Evolutionary conservation across 2,113 vertebrate genomes (phyloP).

Genomic region (Lanius ludovicianus): DNA sequence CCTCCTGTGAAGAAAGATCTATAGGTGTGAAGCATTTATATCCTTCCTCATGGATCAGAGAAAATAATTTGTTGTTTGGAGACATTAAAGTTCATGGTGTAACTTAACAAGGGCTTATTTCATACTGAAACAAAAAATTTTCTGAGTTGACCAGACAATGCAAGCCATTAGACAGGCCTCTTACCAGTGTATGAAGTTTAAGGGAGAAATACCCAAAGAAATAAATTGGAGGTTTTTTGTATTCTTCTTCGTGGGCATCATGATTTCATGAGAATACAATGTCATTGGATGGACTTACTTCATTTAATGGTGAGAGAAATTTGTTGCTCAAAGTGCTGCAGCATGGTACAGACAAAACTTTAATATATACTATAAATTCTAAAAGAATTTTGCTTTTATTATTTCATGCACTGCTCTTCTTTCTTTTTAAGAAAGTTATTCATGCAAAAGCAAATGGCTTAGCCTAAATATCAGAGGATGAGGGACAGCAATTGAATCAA

Average conservation of each 20-base stretch:
- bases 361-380: not conserved
- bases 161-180: not conserved
- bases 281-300: not conserved
- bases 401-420: not conserved
- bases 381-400: not conserved
- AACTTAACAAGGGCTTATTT: not conserved
- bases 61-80: not conserved
- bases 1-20: not conserved
- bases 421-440: not conserved
- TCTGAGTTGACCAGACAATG: not conserved
- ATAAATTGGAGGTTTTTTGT: not conserved
- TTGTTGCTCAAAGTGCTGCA: not conserved
- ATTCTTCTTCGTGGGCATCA: accelerated
- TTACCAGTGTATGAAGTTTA: not conserved
- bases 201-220: not conserved
- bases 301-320: not conserved
- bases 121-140: not conserved
- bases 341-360: not conserved
- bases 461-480: not conserved
- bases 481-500: not conserved
- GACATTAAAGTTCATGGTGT: not conserved
- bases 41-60: not conserved
- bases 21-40: not conserved
- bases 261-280: not conserved
- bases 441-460: not conserved